Conservation (phyloP, 2,888 invertebrate genomes). For the Epicampocera succincta region DNA sequence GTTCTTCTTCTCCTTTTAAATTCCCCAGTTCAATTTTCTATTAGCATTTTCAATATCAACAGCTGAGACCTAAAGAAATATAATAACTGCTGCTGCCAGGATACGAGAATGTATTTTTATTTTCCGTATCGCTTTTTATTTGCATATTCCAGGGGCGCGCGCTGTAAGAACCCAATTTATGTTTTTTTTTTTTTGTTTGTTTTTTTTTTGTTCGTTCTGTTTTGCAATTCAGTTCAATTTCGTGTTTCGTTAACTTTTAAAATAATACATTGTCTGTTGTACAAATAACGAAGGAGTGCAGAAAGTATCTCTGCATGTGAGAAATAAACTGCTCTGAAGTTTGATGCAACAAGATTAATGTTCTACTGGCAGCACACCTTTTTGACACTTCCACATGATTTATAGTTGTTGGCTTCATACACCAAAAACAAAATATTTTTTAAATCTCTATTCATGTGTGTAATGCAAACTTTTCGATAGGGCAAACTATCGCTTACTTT, state of each 20-base stretch:
- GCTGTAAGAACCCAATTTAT: too few species aligned
- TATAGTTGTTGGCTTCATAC: slow-evolving; percentile 56
- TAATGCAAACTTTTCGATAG: too few species aligned
- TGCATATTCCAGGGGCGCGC: background rate
- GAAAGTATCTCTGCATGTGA: slow-evolving; percentile 8
- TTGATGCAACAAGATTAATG: slow-evolving; percentile 61
- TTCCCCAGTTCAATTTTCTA: slow-evolving; percentile 39
- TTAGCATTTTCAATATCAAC: slow-evolving; percentile 54
- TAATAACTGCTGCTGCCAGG: slow-evolving; percentile 43
- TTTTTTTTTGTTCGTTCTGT: background rate
- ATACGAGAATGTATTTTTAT: background rate
- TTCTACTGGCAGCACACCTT: slow-evolving; percentile 61
- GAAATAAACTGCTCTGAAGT: slow-evolving; percentile 37
- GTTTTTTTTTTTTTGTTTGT: too few species aligned
- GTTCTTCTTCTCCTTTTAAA: background rate
- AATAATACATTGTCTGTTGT: too few species aligned
- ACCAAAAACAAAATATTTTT: slow-evolving; percentile 13
- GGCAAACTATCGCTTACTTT: too few species aligned
- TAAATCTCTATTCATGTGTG: too few species aligned
- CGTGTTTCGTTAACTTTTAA: background rate
- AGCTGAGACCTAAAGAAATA: slow-evolving; percentile 54
- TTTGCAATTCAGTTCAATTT: background rate
- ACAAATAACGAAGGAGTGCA: background rate
- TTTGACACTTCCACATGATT: slow-evolving; percentile 66
- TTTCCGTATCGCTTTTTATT: slow-evolving; percentile 34